Evolutionary conservation across 1,140 invertebrate species (phyloP), one percentile per base, ranked within the genome.

Genomic region (Aphaenogaster rudis): DNA sequence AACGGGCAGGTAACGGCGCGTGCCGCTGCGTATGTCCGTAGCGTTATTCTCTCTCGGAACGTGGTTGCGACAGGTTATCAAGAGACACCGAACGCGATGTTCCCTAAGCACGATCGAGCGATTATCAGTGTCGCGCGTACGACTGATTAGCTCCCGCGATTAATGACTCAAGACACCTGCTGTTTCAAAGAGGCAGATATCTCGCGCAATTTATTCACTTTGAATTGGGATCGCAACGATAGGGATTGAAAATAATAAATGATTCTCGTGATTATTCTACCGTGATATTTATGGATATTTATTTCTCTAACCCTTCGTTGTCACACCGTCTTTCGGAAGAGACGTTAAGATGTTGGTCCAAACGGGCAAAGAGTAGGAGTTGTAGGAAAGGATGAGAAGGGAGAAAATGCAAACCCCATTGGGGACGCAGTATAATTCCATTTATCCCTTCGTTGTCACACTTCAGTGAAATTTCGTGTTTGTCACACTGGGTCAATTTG

Each of bases 11-110:
- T 48, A 69, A 50, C 45, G 21, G 42, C 42, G 42, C 66, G 42
- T 69, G 66, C 21, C 66, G 66, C 6, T 69, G 45, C 66, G 66
- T 69, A 50, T 69, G 42, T 69, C n/a, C 66, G 66, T 48, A 48
- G 42, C 11, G 66, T 69, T 50, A 28, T 33, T 69, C 66, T 50
- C 66, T 69, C 45, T 50, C 42, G 21, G 42, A 50, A 69, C 66
- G 66, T 69, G 66, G 21, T 67, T 5, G 39, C n/a, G 17, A 17
- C 36, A 42, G 64, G 8, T 28, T 69, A 69, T 50, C 66, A 48
- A 69, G 42, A 69, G 42, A 69, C 36, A 66, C 42, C 66, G n/a
- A 33, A 69, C 13, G 21, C 21, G 2, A 69, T 50, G 50, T 50
- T 69, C 21, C 42, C 42, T 48, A 69, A 28, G 66, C 66, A 69